phyloP scores from a whole-genome alignment of 2,888 invertebrate species.

The Adela reaumurella region DNA sequence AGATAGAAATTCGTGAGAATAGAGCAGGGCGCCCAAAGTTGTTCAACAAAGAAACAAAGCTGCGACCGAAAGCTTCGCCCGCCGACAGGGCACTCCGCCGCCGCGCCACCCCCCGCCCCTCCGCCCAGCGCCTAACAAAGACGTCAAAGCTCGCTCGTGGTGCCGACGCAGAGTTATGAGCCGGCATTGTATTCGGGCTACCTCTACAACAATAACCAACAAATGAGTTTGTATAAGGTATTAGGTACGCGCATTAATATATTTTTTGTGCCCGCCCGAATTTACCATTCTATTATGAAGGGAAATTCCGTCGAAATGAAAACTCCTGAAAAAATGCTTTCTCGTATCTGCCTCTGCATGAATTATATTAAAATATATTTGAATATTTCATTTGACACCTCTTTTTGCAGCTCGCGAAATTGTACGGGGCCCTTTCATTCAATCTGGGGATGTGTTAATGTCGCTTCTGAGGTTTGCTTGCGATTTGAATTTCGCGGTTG shows the following conservation, averaged over 20 bases:
- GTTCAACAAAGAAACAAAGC: not conserved
- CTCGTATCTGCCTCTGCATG: conserved; percentile 31
- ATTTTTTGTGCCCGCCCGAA: conserved; percentile 57
- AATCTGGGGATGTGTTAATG: not conserved
- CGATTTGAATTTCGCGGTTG: too few relatives aligned
- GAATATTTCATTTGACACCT: conserved; percentile 59
- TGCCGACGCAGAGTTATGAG: conserved; percentile 54
- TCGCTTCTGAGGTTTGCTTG: not conserved
- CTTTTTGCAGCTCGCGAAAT: conserved; percentile 36
- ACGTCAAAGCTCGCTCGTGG: conserved; percentile 49
- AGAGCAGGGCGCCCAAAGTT: not conserved
- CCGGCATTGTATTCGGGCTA: conserved; percentile 41
- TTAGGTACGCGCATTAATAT: conserved; percentile 59
- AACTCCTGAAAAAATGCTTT: conserved; percentile 29
- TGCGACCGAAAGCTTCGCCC: not conserved
- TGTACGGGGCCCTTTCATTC: not conserved
- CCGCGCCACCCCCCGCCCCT: not conserved
- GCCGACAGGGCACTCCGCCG: not conserved
- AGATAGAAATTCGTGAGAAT: not conserved
- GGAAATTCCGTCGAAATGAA: conserved; percentile 44
- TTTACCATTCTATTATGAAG: conserved; percentile 58
- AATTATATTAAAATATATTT: conserved; percentile 59
- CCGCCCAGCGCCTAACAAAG: conserved; percentile 43
- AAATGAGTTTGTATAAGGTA: conserved; percentile 59
- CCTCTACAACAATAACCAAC: conserved; percentile 50